Evolutionary conservation across 2,113 vertebrate species (phyloP).

Genomic region (Menidia beryllina): DNA sequence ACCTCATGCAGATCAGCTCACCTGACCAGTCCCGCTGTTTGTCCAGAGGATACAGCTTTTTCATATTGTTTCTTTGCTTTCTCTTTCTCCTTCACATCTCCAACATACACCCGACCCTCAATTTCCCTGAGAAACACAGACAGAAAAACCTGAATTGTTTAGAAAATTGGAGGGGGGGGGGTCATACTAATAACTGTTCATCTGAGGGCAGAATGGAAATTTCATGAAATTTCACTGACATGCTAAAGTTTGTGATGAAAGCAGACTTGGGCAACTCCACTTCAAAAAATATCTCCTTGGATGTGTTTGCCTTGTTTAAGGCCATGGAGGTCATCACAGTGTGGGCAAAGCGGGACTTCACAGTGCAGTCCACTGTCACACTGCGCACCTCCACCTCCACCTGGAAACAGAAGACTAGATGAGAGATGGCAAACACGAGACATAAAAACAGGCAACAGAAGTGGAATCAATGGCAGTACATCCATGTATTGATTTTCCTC

Average conservation of each 20-base stretch:
- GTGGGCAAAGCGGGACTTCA: slow-evolving; percentile 90
- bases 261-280: slow-evolving; percentile 94
- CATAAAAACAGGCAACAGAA: too few relatives aligned
- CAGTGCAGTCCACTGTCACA: slow-evolving; percentile 87
- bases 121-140: slow-evolving; percentile 84
- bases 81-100: slow-evolving; percentile 91
- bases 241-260: slow-evolving; percentile 96
- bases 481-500: too few relatives aligned
- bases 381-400: slow-evolving; percentile 77
- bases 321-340: slow-evolving; percentile 90
- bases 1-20: slow-evolving; percentile 63
- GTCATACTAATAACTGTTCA: too few relatives aligned
- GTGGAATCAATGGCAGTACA: too few relatives aligned
- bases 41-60: slow-evolving; percentile 88
- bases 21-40: slow-evolving; percentile 90
- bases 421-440: not conserved
- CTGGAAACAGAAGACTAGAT: not conserved
- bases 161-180: too few relatives aligned
- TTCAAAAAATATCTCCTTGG: slow-evolving; percentile 90
- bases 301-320: slow-evolving; percentile 84
- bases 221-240: slow-evolving; percentile 81
- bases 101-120: slow-evolving; percentile 84
- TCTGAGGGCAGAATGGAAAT: not conserved
- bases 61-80: slow-evolving; percentile 90
- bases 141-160: too few relatives aligned